phyloP scores from a whole-genome alignment of 2,113 vertebrate genomes.

The Nesogale talazaci region DNA sequence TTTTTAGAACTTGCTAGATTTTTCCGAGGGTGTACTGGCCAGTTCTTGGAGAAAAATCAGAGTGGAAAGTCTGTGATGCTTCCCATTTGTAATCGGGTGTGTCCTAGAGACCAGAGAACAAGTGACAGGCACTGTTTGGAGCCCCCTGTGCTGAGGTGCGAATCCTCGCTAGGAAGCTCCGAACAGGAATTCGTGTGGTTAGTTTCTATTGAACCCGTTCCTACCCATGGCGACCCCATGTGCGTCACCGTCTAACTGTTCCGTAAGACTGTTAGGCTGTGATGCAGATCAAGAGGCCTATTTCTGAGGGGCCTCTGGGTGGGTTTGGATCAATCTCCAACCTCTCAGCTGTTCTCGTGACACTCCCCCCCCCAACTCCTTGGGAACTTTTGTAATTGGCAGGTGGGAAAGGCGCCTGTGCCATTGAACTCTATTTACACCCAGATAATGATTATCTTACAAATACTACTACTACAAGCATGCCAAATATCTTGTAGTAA shows the following conservation, averaged over 20 bases:
- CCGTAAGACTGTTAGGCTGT: neutral
- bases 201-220: neutral
- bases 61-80: neutral
- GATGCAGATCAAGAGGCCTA: neutral
- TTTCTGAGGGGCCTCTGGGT: neutral
- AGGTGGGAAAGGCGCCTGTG: neutral
- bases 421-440: no score
- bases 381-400: neutral
- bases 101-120: slow-evolving; percentile 34
- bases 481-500: neutral
- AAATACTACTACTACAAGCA: neutral
- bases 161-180: neutral
- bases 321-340: neutral
- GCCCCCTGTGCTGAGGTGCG: neutral
- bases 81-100: neutral
- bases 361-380: neutral
- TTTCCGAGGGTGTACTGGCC: slow-evolving; percentile 44
- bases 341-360: neutral
- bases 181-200: neutral
- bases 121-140: neutral
- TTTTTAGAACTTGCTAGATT: slow-evolving; percentile 64
- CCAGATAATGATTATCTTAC: no score
- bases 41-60: slow-evolving; percentile 22
- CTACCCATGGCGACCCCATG: neutral
- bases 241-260: no score